Evolutionary conservation across 2,888 invertebrate genomes (phyloP), one percentile per base, ranked within the genome.

Genomic region (Nematopogon swammerdamellus): DNA sequence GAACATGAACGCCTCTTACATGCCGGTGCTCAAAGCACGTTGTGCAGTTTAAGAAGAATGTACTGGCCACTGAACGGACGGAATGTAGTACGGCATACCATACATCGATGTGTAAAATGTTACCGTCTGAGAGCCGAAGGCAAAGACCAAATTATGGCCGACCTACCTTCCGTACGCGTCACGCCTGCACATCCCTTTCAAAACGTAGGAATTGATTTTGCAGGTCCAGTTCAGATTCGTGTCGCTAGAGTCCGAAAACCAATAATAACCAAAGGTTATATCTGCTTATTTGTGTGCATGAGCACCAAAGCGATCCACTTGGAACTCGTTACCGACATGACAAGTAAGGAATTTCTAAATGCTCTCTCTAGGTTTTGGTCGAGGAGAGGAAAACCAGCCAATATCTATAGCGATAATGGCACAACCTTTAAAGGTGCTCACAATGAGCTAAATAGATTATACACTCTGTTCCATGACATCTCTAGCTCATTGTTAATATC

Each of bases 291-390:
- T 17, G 18, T 47, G n/a, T 30, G 47, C 18, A 47, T 30, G 36
- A 16, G 14, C 16, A 25, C 25, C 8, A 47, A 47, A 16, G 47
- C 47, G 8, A 19, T 47, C n/a, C 47, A 47, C 29, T 19, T 47
- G 3, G 47, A 47, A n/a, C n/a, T 47, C 4, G 36, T 47, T 8
- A 14, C 46, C 16, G 25, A 19, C 14, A 14, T 46, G n/a, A 30
- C 18, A n/a, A 47, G 25, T 11, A n/a, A 30, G n/a, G 30, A 16
- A 6, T 47, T 47, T 36, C 8, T 47, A 16, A 11, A n/a, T 18
- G 30, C 36, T 16, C 19, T 47, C 2, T 8, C 18, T 6, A 14
- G 47, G 3, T 47, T 47, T 30, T 18, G 18, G 36, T 36, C 36
- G 1, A 14, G 47, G 16, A n/a, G 47, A 1, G 47, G 47, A 11